Evolutionary conservation across 1,140 invertebrate genomes (phyloP), one percentile per base, ranked within the genome.

Genomic region (Chrysopa pallens): DNA sequence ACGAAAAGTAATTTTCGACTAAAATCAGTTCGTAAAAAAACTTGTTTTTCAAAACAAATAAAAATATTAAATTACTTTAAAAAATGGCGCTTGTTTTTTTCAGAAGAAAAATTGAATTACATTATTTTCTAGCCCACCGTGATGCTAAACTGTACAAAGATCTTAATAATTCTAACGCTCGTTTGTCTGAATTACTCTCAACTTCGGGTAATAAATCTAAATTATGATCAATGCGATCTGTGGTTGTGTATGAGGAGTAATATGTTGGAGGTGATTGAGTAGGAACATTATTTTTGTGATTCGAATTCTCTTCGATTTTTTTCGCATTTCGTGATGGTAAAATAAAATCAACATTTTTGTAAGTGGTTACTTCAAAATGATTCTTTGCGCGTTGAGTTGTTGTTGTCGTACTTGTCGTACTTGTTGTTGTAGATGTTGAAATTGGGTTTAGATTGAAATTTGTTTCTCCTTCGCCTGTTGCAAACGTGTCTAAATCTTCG

Each of bases 121-220:
- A 33, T 33, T 12, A 33, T 12, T 33, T 33, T 33, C 63, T 70
- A 52, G 76, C 77, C 73, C 77, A 85, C 63, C 78, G 76, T 9
- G 83, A 78, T 37, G 84, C 83, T 55, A 87, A 75, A 42, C 76
- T 75, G 61, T 86, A 87, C 40, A 87, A 65, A 44, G 83, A 83
- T 61, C 80, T 77, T 50, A 87, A 68, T 48, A 87, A 63, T 60
- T 86, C 82, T 44, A 87, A 62, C 2, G 83, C 83, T 57, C 84
- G 69, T 4, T 70, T 73, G 53, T 86, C 83, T 8, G 82, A 76
- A 44, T 61, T 51, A 55, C 50, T 66, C 56, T 53, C 64, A 63
- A 6, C 61, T 63, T 49, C 70, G 64, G 13, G 63, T 59, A 0
- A 52, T 23, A 43, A 33, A 42, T 46, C n/a, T 36, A 53, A 47